Conservation (phyloP, 2,797 vertebrate genomes). For the Pseudomugil tenellus region DNA sequence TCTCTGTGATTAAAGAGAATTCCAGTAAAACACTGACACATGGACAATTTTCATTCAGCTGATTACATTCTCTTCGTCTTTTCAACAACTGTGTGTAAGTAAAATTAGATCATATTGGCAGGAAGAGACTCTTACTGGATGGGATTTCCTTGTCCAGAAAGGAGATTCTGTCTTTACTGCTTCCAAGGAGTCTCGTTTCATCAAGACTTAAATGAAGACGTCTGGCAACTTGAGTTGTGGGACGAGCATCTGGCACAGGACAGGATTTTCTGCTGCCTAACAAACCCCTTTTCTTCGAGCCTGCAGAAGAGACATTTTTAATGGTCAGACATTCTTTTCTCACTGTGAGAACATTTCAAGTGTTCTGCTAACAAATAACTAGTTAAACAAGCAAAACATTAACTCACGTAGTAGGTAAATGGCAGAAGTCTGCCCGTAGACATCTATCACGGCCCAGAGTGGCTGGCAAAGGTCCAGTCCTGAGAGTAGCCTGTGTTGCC, state of each 20-base stretch:
- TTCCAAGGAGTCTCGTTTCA: not conserved
- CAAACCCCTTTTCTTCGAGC: slow-evolving; percentile 59
- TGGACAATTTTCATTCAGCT: not conserved
- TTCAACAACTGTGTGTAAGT: not conserved
- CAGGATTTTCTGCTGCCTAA: slow-evolving; percentile 63
- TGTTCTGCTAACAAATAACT: not conserved
- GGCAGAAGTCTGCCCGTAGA: slow-evolving; percentile 85
- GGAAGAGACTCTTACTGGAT: slow-evolving; percentile 35
- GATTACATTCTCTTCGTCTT: not conserved
- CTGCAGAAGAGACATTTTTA: slow-evolving; percentile 49
- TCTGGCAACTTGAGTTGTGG: not conserved
- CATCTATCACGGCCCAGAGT: slow-evolving; percentile 87
- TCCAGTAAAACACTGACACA: slow-evolving; percentile 3
- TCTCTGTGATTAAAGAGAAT: slow-evolving; percentile 38
- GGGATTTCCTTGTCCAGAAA: not conserved
- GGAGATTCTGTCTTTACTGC: not conserved
- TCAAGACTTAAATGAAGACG: not conserved
- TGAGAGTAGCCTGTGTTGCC: slow-evolving; percentile 22
- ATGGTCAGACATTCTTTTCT: not conserved
- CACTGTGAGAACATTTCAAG: not conserved
- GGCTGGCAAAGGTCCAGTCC: slow-evolving; percentile 65
- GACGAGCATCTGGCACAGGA: slow-evolving; percentile 19
- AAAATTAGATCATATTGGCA: not conserved
- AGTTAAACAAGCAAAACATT: not conserved
- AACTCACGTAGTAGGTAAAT: slow-evolving; percentile 82